These are phyloP conservation scores for Sinocyclocheilus anshuiensis DNA, from an alignment of 2,113 vertebrate species.

Conservation along the genomic window DNA sequence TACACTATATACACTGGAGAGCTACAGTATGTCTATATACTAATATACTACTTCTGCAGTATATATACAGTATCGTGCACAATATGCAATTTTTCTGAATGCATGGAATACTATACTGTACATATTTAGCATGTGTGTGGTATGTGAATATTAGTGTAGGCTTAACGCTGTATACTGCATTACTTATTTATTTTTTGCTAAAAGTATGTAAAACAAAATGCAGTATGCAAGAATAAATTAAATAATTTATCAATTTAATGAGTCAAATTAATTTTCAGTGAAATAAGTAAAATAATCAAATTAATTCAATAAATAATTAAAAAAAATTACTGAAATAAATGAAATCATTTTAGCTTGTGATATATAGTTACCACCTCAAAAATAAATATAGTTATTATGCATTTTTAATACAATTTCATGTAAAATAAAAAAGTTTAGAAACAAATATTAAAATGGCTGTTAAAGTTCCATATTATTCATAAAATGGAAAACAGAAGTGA, in stretches of 20 bases:
- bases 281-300: not conserved
- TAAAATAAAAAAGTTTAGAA: not conserved
- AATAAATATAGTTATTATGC: not conserved
- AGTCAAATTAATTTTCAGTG: not conserved
- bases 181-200: too few relatives aligned
- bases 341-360: not conserved
- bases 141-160: too few relatives aligned
- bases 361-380: not conserved
- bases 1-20: not conserved
- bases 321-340: not conserved
- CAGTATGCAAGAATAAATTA: too few relatives aligned
- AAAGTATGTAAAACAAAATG: too few relatives aligned
- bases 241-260: too few relatives aligned
- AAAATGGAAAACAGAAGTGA: not conserved
- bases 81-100: not conserved
- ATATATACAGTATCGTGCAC: not conserved
- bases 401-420: not conserved
- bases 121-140: too few relatives aligned
- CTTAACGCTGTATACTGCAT: not conserved
- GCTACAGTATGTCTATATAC: not conserved
- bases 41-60: not conserved
- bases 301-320: not conserved
- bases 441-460: not conserved
- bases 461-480: not conserved
- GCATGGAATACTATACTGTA: too few relatives aligned